Evolutionary conservation across 1,140 invertebrate genomes (phyloP).

Genomic region (Hormaphis cornu): DNA sequence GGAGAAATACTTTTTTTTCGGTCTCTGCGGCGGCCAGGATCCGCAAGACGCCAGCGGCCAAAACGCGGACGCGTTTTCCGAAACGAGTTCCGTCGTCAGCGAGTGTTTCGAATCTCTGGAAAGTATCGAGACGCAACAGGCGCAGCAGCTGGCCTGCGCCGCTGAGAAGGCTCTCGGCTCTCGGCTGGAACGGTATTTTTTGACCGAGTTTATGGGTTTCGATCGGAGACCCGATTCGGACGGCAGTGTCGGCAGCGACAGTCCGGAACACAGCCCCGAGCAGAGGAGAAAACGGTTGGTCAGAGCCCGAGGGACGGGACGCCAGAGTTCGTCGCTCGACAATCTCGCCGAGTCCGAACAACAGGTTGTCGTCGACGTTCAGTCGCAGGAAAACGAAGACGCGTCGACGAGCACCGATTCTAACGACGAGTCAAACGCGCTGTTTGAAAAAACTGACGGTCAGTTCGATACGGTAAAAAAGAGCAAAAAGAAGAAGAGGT

Average conservation of each 20-base stretch:
- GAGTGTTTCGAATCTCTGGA: slow-evolving; percentile 64
- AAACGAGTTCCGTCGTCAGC: slow-evolving; percentile 78
- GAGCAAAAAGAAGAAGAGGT: slow-evolving; percentile 57
- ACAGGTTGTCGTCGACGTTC: slow-evolving; percentile 43
- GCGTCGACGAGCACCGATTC: slow-evolving; percentile 67
- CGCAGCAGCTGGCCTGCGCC: slow-evolving; percentile 43
- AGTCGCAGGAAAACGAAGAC: slow-evolving; percentile 54
- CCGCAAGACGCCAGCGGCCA: slow-evolving; percentile 44
- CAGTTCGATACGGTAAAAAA: slow-evolving; percentile 74
- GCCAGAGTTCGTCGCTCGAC: slow-evolving; percentile 69
- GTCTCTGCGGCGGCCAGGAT: slow-evolving; percentile 59
- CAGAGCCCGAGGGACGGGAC: slow-evolving; percentile 63
- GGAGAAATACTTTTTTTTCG: slow-evolving; percentile 86
- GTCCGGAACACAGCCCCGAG: slow-evolving; percentile 75
- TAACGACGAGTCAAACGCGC: slow-evolving; percentile 56
- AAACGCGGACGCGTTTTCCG: slow-evolving; percentile 60
- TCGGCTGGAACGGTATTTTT: slow-evolving; percentile 79
- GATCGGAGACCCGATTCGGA: slow-evolving; percentile 64
- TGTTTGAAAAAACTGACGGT: slow-evolving; percentile 56
- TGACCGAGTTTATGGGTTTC: slow-evolving; percentile 74
- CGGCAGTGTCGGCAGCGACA: slow-evolving; percentile 73
- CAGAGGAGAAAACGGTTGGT: slow-evolving; percentile 69
- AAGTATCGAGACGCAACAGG: slow-evolving; percentile 45
- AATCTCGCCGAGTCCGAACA: slow-evolving; percentile 50
- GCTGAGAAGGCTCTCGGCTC: slow-evolving; percentile 70